phyloP scores from a whole-genome alignment of 2,888 invertebrate genomes.

The Pristionchus exspectatus region DNA sequence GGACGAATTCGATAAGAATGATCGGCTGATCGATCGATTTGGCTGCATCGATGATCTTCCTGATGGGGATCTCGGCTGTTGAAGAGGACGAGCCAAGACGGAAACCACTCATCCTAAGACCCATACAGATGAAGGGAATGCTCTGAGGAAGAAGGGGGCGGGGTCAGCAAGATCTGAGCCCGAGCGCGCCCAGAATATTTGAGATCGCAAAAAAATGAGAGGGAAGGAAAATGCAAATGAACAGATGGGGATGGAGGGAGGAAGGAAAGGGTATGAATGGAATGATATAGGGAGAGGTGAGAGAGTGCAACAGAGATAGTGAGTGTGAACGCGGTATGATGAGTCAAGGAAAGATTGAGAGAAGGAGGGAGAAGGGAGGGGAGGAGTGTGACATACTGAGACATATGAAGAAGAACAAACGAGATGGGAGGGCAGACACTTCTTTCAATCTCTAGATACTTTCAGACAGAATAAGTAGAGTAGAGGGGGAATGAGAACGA shows the following conservation, averaged over 20 bases:
- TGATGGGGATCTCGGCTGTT: neutral
- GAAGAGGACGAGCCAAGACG: neutral
- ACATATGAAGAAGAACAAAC: conserved; percentile 12
- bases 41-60: neutral
- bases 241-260: neutral
- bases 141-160: neutral
- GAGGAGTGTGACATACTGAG: neutral
- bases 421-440: neutral
- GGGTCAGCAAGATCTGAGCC: neutral
- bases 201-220: conserved; percentile 18
- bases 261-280: conserved; percentile 19
- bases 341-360: conserved; percentile 20
- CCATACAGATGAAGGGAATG: conserved; percentile 1
- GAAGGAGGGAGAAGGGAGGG: neutral
- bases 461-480: neutral
- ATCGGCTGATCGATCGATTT: neutral
- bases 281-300: neutral
- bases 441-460: neutral
- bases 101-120: neutral
- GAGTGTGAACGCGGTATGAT: neutral
- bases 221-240: neutral
- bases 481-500: neutral
- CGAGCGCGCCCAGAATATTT: neutral
- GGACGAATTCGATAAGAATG: neutral
- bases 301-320: neutral